These are phyloP conservation scores for Graptemys geographica DNA, from an alignment of 2,797 vertebrate genomes.

Conservation along the genomic window DNA sequence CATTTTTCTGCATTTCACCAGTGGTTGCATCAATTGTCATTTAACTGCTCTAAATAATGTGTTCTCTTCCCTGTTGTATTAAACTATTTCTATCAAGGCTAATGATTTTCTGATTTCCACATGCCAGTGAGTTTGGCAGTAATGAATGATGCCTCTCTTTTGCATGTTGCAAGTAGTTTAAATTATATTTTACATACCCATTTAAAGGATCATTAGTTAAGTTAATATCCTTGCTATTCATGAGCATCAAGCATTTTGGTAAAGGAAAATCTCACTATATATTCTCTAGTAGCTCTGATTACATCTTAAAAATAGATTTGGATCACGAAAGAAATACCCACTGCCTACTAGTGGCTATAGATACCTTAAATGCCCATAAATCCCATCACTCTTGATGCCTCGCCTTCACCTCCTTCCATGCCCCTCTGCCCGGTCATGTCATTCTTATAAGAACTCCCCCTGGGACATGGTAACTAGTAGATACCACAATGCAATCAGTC, in stretches of 20 bases:
- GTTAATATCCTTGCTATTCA: constrained; percentile 80
- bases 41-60: constrained; percentile 81
- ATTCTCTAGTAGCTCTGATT: constrained; percentile 25
- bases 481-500: not conserved
- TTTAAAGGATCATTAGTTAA: constrained; percentile 86
- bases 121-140: constrained; percentile 80
- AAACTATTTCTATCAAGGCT: constrained; percentile 80
- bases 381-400: fast-evolving
- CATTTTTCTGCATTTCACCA: constrained; percentile 70
- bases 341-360: not conserved
- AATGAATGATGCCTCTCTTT: constrained; percentile 77
- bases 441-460: not conserved
- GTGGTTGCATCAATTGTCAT: constrained; percentile 78
- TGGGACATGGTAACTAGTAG: fast-evolving
- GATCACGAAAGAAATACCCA: not conserved
- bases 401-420: not conserved
- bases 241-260: constrained; percentile 61
- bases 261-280: constrained; percentile 52
- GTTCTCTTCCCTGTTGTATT: constrained; percentile 78
- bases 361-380: not conserved
- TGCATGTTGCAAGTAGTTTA: constrained; percentile 79
- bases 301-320: constrained; percentile 11
- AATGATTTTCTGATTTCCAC: constrained; percentile 85
- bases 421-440: not conserved
- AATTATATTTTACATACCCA: constrained; percentile 84